Conservation (phyloP, 2,797 vertebrate species). For the Onychomys arenicola region DNA sequence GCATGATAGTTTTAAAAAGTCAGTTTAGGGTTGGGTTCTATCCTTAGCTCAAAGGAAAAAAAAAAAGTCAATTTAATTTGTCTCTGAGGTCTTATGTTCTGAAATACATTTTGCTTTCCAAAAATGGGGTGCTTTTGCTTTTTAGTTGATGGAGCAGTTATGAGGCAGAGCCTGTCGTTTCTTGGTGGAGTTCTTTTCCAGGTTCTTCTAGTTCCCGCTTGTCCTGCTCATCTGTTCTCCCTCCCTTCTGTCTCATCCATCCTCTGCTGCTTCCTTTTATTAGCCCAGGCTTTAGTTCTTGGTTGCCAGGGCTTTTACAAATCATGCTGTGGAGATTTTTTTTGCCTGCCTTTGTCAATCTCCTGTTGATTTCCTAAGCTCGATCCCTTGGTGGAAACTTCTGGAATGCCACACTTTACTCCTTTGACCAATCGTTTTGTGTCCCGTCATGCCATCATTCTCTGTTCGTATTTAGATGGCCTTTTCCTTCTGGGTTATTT, state of each 20-base stretch:
- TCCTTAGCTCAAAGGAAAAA: no score
- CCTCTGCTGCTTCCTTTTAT: neutral
- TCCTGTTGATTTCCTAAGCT: neutral
- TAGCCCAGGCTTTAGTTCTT: neutral
- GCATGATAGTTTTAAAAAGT: slow-evolving; percentile 46
- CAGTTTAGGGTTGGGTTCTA: no score
- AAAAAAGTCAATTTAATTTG: slow-evolving; percentile 55
- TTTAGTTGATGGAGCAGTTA: neutral
- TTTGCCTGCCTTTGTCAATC: neutral
- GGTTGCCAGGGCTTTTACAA: neutral
- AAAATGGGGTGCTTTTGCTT: neutral
- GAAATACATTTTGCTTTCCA: slow-evolving; percentile 54
- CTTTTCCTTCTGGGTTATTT: slow-evolving; percentile 15
- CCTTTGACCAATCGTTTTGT: neutral
- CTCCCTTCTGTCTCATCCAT: neutral
- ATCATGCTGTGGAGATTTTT: neutral
- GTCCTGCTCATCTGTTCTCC: neutral
- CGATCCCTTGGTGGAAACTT: neutral
- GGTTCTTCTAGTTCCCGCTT: rapidly evolving
- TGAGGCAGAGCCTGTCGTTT: neutral
- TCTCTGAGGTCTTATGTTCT: slow-evolving; percentile 63
- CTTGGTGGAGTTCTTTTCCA: neutral
- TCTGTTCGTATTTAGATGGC: neutral
- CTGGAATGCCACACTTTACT: neutral
- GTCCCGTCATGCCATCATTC: neutral